A percentile compares a stretch with the other conserved stretches of the same genome.
These are phyloP conservation scores for Agapornis roseicollis DNA, from an alignment of 2,113 vertebrate species.

Conservation along the genomic window DNA sequence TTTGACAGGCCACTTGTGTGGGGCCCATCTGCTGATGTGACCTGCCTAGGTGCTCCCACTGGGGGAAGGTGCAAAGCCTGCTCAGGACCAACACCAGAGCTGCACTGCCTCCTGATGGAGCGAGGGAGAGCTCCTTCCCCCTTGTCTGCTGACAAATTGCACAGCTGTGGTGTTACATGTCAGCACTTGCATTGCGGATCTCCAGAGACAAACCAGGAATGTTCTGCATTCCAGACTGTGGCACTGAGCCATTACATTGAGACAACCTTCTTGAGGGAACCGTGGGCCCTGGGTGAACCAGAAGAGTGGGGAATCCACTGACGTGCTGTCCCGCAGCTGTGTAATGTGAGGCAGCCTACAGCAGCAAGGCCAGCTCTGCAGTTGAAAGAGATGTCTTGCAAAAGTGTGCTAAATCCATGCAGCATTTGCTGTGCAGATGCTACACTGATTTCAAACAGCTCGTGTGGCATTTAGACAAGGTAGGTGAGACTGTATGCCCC, in stretches of 20 bases:
- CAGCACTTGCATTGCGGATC: conserved; percentile 58
- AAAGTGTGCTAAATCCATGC: not conserved
- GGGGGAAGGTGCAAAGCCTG: rapidly evolving
- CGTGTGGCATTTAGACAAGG: not conserved
- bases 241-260: conserved; percentile 38
- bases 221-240: conserved; percentile 58
- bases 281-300: not conserved
- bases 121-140: not conserved
- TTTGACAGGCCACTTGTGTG: not conserved
- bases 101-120: conserved; percentile 15
- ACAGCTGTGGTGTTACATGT: conserved; percentile 68
- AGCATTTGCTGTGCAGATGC: not conserved
- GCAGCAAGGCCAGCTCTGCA: not conserved
- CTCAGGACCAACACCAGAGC: rapidly evolving
- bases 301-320: not conserved
- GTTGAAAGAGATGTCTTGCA: not conserved
- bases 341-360: not conserved
- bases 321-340: not conserved
- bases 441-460: not conserved
- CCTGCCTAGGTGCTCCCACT: not conserved
- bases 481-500: not conserved
- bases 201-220: conserved; percentile 65
- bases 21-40: not conserved
- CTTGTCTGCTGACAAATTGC: conserved; percentile 50
- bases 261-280: conserved; percentile 45